Base-by-base conservation (phyloP, 2,113 vertebrate species). In the Verasper variegatus region DNA sequence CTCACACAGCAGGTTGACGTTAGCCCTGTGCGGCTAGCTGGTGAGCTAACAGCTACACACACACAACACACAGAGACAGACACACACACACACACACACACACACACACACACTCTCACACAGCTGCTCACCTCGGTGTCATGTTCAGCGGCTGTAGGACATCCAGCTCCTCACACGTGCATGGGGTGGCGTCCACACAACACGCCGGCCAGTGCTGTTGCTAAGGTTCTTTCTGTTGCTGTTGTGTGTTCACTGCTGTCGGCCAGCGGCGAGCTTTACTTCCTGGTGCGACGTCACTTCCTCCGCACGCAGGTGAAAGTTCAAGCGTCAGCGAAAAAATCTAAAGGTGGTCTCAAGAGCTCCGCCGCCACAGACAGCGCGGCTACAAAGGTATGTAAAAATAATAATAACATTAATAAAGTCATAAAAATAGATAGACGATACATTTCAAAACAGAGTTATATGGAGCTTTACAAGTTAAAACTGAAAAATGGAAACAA, bases 241-340 rank as follows among this genome's bases (percentile, higher is more conserved):
- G 54, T 37, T 61, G 47, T 56, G 47, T 56, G 15, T 31, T 55
- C 75, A 76, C 71, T 62, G 58, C 69, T 73, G 56, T 70, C 77
- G 35, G 49, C 51, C 47, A 63, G 61, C n/a, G 10, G 58, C 13
- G 31, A 71, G 77, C 60, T 40, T 20, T 4, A 87, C 89, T 92
- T 92, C 91, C 90, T 76, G 0, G 66, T 87, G 0, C 64, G 75
- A 78, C 88, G 87, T 90, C 89, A 92, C 80, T 81, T 93, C 91
- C 90, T 0, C 12, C 20, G 51, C 45, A 68, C 13, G 17, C 64
- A n/a, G 74, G 31, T 45, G 47, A 81, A 71, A 63, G 62, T 76
- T 85, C 52, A 78, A 15, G 12, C 13, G 2, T 35, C 12, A 15
- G 6, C 7, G 51, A 9, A 54, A n/a, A 54, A 54, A 21, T n/a